Evolutionary conservation across 2,797 vertebrate species (phyloP).

Genomic region (Semotilus atromaculatus): DNA sequence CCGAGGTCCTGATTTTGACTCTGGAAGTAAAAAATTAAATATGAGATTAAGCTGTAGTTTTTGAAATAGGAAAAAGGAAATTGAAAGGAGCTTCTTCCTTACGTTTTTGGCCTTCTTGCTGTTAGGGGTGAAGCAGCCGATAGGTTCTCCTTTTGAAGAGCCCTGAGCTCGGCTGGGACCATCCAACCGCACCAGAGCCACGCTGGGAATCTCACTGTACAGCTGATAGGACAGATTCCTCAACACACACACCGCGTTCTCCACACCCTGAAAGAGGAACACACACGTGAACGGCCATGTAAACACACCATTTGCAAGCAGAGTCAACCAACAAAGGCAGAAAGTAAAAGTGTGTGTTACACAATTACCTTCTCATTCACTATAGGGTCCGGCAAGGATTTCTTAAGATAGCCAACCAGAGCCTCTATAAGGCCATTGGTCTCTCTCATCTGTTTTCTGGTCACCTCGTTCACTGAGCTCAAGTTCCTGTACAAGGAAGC

Average conservation of each 20-base stretch:
- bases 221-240: constrained; percentile 96
- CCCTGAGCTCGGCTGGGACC: constrained; percentile 73
- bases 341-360: not conserved
- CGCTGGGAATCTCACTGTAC: constrained; percentile 86
- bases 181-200: constrained; percentile 77
- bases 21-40: constrained; percentile 65
- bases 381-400: constrained; percentile 77
- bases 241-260: constrained; percentile 90
- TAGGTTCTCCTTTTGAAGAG: constrained; percentile 70
- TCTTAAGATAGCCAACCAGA: constrained; percentile 84
- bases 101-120: constrained; percentile 91
- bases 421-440: constrained; percentile 83
- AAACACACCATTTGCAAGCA: not conserved
- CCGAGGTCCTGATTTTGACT: constrained; percentile 77
- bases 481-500: constrained; percentile 81
- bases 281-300: not conserved
- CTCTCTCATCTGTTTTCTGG: constrained; percentile 87
- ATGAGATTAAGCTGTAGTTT: not conserved
- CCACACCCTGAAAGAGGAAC: constrained; percentile 83
- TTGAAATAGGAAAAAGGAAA: too few relatives aligned
- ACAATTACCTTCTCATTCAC: constrained; percentile 87
- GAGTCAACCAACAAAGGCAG: not conserved
- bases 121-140: constrained; percentile 93
- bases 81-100: constrained; percentile 19
- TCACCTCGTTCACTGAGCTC: constrained; percentile 89